These are phyloP conservation scores for Sycophila sp. DNA, from an alignment of 1,140 invertebrate species.

Conservation along the genomic window DNA sequence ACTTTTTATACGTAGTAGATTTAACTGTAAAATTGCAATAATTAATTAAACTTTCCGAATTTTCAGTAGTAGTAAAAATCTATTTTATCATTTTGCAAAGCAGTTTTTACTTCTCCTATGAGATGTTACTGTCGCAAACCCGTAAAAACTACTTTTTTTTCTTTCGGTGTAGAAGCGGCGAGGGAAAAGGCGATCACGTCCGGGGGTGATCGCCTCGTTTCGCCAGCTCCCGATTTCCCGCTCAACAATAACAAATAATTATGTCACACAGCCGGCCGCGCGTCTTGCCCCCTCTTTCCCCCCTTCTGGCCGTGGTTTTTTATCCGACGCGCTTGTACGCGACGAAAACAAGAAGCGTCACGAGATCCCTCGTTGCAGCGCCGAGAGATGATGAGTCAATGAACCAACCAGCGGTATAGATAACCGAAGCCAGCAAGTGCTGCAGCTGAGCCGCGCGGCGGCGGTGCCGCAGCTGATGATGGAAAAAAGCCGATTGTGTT, in stretches of 20 bases:
- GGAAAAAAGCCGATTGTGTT: too few species aligned
- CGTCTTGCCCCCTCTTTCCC: not conserved
- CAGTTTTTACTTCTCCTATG: too few species aligned
- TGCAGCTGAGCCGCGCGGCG: too few species aligned
- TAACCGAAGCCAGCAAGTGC: too few species aligned
- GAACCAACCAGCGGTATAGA: constrained; percentile 43
- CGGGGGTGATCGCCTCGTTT: constrained; percentile 25
- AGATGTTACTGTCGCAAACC: too few species aligned
- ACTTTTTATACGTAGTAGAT: too few species aligned
- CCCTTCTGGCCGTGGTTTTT: not conserved
- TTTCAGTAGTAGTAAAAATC: too few species aligned
- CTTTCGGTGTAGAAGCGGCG: not conserved
- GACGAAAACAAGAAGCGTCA: constrained; percentile 44
- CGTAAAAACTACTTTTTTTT: too few species aligned
- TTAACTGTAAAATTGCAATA: too few species aligned
- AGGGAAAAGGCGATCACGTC: not conserved
- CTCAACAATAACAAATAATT: constrained; percentile 46
- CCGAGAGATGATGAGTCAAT: constrained; percentile 44
- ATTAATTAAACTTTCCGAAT: too few species aligned
- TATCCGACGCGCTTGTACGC: not conserved
- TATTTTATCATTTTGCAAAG: too few species aligned
- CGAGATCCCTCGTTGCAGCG: constrained; percentile 36
- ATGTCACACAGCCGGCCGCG: constrained; percentile 39
- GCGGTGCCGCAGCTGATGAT: too few species aligned
- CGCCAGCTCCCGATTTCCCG: not conserved